phyloP scores from a whole-genome alignment of 2,888 invertebrate species.

The Cremastinae sp. region DNA sequence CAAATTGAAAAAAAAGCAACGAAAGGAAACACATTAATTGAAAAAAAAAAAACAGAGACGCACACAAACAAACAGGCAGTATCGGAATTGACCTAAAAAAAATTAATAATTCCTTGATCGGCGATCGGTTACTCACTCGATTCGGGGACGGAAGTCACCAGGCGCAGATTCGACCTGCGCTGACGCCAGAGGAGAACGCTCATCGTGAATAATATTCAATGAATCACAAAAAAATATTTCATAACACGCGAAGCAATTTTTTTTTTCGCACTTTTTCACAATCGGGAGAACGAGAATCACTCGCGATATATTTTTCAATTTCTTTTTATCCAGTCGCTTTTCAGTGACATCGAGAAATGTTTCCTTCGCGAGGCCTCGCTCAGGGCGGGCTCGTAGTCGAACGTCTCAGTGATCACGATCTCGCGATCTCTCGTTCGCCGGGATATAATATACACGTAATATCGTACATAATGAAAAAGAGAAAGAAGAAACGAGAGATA shows the following conservation, averaged over 20 bases:
- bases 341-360: constrained; percentile 5
- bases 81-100: not conserved
- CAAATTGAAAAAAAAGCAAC: not conserved
- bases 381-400: constrained; percentile 27
- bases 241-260: not conserved
- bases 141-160: constrained; percentile 60
- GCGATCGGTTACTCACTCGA: constrained; percentile 68
- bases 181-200: constrained; percentile 76
- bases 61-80: too few relatives aligned
- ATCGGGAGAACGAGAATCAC: constrained; percentile 1
- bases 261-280: constrained; percentile 11
- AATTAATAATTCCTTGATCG: not conserved
- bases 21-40: not conserved
- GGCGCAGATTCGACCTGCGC: constrained; percentile 68
- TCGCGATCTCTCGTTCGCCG: constrained; percentile 46
- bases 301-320: not conserved
- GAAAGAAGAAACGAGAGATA: not conserved
- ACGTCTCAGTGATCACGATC: constrained; percentile 53
- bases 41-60: constrained; percentile 17
- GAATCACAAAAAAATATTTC: not conserved
- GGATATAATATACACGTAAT: constrained; percentile 26
- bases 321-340: not conserved
- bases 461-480: constrained; percentile 9
- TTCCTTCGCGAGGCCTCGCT: constrained; percentile 23
- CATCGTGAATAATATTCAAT: constrained; percentile 65